phyloP scores from a whole-genome alignment of 2,113 vertebrate species.

The Copsychus sechellarum region DNA sequence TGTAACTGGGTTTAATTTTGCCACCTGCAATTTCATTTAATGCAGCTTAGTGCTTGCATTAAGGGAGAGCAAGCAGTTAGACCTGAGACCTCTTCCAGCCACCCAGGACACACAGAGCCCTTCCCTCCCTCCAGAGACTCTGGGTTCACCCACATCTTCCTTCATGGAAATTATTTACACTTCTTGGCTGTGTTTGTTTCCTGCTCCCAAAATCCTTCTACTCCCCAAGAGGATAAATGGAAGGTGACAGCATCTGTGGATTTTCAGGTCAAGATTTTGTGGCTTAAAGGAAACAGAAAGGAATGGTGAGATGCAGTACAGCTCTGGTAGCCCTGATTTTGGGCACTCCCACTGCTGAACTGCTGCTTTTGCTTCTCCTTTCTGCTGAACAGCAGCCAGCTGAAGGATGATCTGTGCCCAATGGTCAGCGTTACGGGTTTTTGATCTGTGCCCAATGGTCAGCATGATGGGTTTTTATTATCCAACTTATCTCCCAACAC shows the following conservation, averaged over 20 bases:
- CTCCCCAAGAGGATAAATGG: rapidly evolving
- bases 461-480: not conserved
- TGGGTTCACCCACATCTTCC: not conserved
- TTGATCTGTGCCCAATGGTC: not conserved
- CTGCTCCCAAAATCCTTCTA: not conserved
- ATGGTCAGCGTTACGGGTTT: not conserved
- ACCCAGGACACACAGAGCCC: not conserved
- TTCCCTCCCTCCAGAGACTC: not conserved
- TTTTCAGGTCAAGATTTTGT: not conserved
- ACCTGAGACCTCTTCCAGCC: not conserved
- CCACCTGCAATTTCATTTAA: not conserved
- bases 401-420: not conserved
- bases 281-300: not conserved
- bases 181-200: not conserved
- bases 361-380: no score
- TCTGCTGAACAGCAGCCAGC: no score
- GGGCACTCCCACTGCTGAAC: no score
- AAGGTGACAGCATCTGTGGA: not conserved
- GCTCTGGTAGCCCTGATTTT: not conserved
- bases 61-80: not conserved
- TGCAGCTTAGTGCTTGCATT: not conserved
- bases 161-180: not conserved
- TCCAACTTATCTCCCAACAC: not conserved
- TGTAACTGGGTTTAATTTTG: not conserved
- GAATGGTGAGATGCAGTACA: not conserved